phyloP scores from a whole-genome alignment of 2,888 invertebrate species.

The Eugnorisma glareosa region DNA sequence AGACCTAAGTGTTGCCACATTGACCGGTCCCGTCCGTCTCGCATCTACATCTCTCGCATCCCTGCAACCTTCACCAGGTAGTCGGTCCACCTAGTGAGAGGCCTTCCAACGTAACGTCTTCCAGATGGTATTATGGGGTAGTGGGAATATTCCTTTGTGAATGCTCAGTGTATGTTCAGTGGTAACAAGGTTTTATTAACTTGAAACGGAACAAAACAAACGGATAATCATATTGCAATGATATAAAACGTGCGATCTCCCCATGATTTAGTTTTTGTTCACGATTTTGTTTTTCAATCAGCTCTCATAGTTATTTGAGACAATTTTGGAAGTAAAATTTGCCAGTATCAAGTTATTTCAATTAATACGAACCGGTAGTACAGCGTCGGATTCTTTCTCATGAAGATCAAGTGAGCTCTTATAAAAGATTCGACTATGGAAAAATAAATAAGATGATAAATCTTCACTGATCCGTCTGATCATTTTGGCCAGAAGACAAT shows the following conservation, averaged over 20 bases:
- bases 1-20: no score
- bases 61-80: no score
- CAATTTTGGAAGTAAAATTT: background rate
- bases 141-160: background rate
- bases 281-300: background rate
- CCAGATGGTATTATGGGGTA: background rate
- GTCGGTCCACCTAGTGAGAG: no score
- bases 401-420: slow-evolving; percentile 35
- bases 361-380: slow-evolving; percentile 32
- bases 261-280: background rate
- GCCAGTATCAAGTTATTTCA: background rate
- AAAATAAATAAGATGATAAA: slow-evolving; percentile 46
- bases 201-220: background rate
- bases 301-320: background rate
- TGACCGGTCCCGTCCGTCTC: no score
- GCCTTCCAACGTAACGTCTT: no score
- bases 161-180: background rate
- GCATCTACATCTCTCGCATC: no score
- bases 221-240: background rate
- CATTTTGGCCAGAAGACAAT: slow-evolving; percentile 12
- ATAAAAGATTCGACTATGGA: slow-evolving; percentile 57
- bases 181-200: background rate
- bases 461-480: slow-evolving; percentile 2
- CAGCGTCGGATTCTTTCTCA: background rate
- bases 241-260: background rate